A percentile compares a stretch with the other conserved stretches of the same genome.
Evolutionary conservation across 2,113 vertebrate species (phyloP).

Genomic region (Salvelinus sp.): DNA sequence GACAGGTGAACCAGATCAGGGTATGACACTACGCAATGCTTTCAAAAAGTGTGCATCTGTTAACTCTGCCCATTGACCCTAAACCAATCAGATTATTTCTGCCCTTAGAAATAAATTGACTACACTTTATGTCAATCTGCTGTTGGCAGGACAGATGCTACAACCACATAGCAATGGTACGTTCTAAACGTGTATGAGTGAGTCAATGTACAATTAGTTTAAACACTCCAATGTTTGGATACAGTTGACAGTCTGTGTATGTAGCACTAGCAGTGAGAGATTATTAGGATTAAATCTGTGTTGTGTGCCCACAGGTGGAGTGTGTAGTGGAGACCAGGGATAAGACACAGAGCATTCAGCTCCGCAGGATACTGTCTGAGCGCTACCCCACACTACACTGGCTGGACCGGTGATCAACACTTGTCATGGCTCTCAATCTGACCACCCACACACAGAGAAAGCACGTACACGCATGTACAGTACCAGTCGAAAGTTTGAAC

Average conservation of each 20-base stretch:
- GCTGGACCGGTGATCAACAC: conserved; percentile 75
- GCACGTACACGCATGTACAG: not conserved
- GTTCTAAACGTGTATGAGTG: too few relatives aligned
- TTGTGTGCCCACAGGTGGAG: conserved; percentile 76
- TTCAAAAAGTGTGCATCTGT: too few relatives aligned
- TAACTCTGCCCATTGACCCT: too few relatives aligned
- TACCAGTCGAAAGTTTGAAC: too few relatives aligned
- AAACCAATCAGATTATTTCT: too few relatives aligned
- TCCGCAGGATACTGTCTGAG: conserved; percentile 76
- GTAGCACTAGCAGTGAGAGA: conserved; percentile 1
- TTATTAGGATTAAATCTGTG: conserved; percentile 19
- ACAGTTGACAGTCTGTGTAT: too few relatives aligned
- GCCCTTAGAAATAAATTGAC: too few relatives aligned
- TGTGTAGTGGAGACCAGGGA: conserved; percentile 88
- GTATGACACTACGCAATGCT: too few relatives aligned
- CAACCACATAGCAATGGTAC: too few relatives aligned
- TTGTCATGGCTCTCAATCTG: not conserved
- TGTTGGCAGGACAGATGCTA: too few relatives aligned
- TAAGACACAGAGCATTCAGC: conserved; percentile 78
- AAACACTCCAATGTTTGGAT: not conserved
- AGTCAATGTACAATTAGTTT: not conserved
- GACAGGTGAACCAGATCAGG: too few relatives aligned
- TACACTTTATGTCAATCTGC: too few relatives aligned
- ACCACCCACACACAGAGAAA: not conserved
- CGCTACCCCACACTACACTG: conserved; percentile 81